Evolutionary conservation across 1,140 invertebrate species (phyloP).

Genomic region (Ceratosolen fusciceps): DNA sequence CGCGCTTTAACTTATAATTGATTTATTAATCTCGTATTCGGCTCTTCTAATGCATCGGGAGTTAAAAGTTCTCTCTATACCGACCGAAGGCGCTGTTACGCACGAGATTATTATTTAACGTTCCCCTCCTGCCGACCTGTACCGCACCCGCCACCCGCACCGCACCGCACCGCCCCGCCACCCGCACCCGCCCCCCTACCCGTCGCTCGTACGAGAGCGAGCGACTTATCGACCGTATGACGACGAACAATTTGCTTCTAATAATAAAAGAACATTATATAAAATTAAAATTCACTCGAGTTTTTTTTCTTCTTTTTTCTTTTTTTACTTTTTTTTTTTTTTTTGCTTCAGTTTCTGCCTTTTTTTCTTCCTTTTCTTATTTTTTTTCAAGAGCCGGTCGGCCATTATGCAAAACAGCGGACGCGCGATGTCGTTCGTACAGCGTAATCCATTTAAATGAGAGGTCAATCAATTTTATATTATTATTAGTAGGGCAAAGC

Average conservation of each 20-base stretch:
- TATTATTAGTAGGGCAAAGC: not conserved
- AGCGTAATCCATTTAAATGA: not conserved
- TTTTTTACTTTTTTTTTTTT: too few relatives aligned
- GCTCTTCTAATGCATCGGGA: not conserved
- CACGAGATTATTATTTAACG: not conserved
- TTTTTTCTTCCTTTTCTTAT: too few relatives aligned
- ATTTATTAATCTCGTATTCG: not conserved
- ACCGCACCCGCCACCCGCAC: too few relatives aligned
- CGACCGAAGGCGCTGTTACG: not conserved
- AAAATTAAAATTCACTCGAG: not conserved
- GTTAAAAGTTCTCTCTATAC: not conserved
- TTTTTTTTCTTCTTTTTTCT: too few relatives aligned
- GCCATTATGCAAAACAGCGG: not conserved
- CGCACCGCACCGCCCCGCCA: too few relatives aligned
- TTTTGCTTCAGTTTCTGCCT: too few relatives aligned
- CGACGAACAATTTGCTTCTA: constrained; percentile 6
- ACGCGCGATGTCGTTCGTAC: not conserved
- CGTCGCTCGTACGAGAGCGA: too few relatives aligned
- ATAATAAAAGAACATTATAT: constrained; percentile 12
- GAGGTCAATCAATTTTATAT: not conserved
- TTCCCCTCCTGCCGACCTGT: too few relatives aligned
- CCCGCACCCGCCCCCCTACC: too few relatives aligned
- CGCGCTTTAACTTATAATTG: not conserved
- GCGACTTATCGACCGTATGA: not conserved
- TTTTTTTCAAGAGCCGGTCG: not conserved